Conservation (phyloP, 2,797 vertebrate species). For the Pipistrellus pipistrellus region DNA sequence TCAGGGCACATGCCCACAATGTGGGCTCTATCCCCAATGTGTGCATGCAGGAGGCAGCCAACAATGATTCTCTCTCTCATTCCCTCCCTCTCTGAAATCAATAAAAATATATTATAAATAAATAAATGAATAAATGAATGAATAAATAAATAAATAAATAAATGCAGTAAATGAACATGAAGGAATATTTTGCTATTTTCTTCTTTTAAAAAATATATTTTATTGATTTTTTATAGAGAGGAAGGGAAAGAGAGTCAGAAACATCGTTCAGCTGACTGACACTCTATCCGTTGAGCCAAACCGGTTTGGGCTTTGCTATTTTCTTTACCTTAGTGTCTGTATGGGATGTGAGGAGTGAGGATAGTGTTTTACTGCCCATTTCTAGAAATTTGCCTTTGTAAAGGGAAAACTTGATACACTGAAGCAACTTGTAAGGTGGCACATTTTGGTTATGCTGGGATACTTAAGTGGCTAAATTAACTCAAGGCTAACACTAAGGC, state of each 20-base stretch:
- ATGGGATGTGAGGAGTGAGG: background rate
- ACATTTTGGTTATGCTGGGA: background rate
- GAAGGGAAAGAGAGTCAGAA: no score
- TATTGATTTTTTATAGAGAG: no score
- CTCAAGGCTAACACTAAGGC: constrained; percentile 4
- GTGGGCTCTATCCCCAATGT: no score
- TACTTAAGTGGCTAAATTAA: constrained; percentile 30
- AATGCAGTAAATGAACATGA: background rate
- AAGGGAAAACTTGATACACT: background rate
- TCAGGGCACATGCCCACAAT: no score
- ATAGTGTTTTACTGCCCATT: background rate
- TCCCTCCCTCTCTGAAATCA: no score
- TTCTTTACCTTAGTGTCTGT: background rate
- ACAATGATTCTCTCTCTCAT: no score
- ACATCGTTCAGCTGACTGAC: no score
- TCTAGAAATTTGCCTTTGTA: background rate
- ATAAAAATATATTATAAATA: no score
- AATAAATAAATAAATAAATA: background rate
- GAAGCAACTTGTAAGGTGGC: background rate
- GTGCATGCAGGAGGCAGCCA: no score
- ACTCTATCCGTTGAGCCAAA: no score
- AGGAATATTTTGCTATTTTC: background rate
- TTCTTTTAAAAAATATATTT: no score
- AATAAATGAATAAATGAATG: background rate
- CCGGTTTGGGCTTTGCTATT: background rate